phyloP scores from a whole-genome alignment of 2,113 vertebrate genomes.

The Apteryx owenii region DNA sequence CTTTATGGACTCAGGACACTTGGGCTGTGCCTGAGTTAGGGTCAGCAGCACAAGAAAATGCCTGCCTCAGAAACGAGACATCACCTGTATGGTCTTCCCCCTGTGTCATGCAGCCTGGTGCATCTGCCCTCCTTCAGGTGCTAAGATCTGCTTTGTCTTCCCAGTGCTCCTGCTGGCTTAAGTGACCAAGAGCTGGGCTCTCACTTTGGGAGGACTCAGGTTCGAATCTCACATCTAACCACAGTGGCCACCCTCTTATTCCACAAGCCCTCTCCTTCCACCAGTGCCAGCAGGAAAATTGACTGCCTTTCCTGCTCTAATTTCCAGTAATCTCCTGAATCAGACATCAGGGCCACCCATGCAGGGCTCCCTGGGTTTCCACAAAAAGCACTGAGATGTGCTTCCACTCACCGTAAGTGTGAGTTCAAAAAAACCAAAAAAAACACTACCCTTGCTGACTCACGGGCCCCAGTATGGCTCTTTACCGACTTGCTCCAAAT shows the following conservation, averaged over 20 bases:
- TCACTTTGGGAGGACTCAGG: not conserved
- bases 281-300: not conserved
- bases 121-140: not conserved
- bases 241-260: not conserved
- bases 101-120: not conserved
- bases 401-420: not conserved
- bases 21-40: not conserved
- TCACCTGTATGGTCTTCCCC: not conserved
- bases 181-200: not conserved
- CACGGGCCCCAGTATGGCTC: slow-evolving; percentile 16
- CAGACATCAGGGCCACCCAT: not conserved
- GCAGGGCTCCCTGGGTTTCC: not conserved
- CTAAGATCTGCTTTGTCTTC: not conserved
- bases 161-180: not conserved
- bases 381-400: not conserved
- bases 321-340: not conserved
- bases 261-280: not conserved
- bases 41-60: not conserved
- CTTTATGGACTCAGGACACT: not conserved
- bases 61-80: not conserved
- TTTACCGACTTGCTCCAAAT: not conserved
- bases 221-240: not conserved
- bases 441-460: slow-evolving; percentile 37
- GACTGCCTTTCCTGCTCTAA: not conserved
- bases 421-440: slow-evolving; percentile 10